Evolutionary conservation across 1,140 invertebrate genomes (phyloP).

Genomic region (Pollicipes pollicipes): DNA sequence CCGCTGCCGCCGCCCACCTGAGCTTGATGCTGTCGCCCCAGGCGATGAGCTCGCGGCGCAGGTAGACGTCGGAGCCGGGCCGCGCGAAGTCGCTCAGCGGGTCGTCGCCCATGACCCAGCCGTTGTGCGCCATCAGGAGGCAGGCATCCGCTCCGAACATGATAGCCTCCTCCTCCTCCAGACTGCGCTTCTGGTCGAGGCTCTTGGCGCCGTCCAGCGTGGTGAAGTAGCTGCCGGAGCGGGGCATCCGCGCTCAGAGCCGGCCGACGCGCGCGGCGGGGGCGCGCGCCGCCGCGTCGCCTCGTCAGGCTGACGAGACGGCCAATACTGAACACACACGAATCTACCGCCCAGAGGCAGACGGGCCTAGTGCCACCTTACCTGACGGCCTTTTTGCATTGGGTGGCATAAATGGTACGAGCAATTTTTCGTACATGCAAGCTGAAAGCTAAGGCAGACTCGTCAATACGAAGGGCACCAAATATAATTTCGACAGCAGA

Average conservation of each 20-base stretch:
- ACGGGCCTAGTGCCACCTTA: too few species aligned
- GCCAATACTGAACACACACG: not conserved
- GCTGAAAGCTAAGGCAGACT: too few species aligned
- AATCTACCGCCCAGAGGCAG: not conserved
- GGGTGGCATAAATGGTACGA: too few species aligned
- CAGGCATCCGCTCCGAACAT: constrained; percentile 15
- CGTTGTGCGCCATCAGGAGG: constrained; percentile 79
- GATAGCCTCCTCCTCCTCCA: constrained; percentile 18
- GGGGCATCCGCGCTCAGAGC: too few species aligned
- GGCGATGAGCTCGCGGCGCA: constrained; percentile 80
- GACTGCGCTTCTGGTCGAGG: not conserved
- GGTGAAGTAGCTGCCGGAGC: constrained; percentile 16
- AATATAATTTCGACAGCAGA: too few species aligned
- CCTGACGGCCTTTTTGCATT: too few species aligned
- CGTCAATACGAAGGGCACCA: too few species aligned
- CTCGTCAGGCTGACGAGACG: not conserved
- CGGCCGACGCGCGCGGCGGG: too few species aligned
- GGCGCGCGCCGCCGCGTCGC: too few species aligned
- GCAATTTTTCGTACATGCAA: too few species aligned
- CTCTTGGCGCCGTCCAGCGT: constrained; percentile 7
- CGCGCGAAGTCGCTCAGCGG: constrained; percentile 88
- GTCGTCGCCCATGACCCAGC: constrained; percentile 96
- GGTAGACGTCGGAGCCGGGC: constrained; percentile 61
- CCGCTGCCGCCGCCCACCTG: too few species aligned
- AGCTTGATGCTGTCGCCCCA: constrained; percentile 98